These are phyloP conservation scores for Mylabris sibirica DNA, from an alignment of 2,888 invertebrate species.

Conservation along the genomic window DNA sequence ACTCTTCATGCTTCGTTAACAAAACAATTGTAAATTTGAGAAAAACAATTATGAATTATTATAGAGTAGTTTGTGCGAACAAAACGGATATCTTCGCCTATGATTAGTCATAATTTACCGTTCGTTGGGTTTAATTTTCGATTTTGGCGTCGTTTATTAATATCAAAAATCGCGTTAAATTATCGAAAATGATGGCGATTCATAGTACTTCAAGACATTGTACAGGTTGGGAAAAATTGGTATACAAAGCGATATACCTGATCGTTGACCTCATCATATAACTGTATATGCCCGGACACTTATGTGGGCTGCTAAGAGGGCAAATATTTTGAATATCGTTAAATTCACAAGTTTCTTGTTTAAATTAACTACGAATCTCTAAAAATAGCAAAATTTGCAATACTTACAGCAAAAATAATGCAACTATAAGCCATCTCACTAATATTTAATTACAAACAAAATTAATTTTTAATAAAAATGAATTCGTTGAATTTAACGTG, in stretches of 20 bases:
- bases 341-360: slow-evolving; percentile 18
- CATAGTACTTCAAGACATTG: not conserved
- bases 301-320: slow-evolving; percentile 51
- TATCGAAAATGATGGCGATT: not conserved
- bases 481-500: slow-evolving; percentile 14
- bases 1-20: not conserved
- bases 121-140: not conserved
- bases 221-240: not conserved
- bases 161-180: not conserved
- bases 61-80: not conserved
- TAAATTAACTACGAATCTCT: not conserved
- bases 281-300: slow-evolving; percentile 53
- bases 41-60: not conserved
- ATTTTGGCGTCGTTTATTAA: not conserved
- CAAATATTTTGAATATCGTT: slow-evolving; percentile 42
- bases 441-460: slow-evolving; percentile 11
- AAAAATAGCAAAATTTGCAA: slow-evolving; percentile 7
- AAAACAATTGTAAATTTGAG: not conserved
- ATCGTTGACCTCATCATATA: slow-evolving; percentile 58
- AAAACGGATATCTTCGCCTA: not conserved
- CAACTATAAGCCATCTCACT: slow-evolving; percentile 20
- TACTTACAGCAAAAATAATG: slow-evolving; percentile 36
- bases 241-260: slow-evolving; percentile 47
- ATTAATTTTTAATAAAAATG: not conserved
- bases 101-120: slow-evolving; percentile 7